Base-by-base conservation (phyloP, 2,888 invertebrate genomes). In the Boloria euphrosyne region DNA sequence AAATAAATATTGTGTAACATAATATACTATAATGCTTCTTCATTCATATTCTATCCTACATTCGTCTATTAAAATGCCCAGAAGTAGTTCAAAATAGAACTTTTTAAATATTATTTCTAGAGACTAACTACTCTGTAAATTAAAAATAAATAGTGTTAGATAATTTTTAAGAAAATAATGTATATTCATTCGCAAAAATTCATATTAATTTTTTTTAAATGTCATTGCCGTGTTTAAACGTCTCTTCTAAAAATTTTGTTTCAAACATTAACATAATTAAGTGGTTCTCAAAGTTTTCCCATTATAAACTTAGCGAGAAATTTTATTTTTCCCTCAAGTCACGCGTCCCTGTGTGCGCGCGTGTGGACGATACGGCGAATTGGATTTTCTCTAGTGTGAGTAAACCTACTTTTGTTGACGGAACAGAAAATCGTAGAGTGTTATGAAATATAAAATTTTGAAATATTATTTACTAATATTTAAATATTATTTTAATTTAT, bases 211-310 rank as follows among this genome's bases (percentile, higher is more conserved):
- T 80, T 84, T 85, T 80, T 77, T 83, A 87, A 85, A 85, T 88
- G 86, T 87, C 82, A 89, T 88, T 86, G 86, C 85, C 85, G 80
- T 89, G 83, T 89, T 89, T 87, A 89, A 92, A 86, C 85, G 85
- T 90, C 89, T 89, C 86, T 87, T 87, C 88, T 90, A 86, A 90
- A 57, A 92, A 91, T 92, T 91, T 90, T 89, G 92, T 92, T 92
- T 92, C 88, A 89, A 91, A 92, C 92, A 92, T 92, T 92, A 92
- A 92, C 92, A 92, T 92, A 92, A 92, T 92, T 92, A 92, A 92
- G 92, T 92, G 92, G 92, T 90, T 92, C 91, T 90, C 90, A 90
- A 92, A 92, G 91, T 92, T 92, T 92, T 92, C 92, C 92, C 92
- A 92, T 92, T 92, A 92, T 91, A 91, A 92, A 92, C 92, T 92